Evolutionary conservation across 2,797 vertebrate genomes (phyloP), one percentile per base, ranked within the genome.

Genomic region (Etheostoma perlongum): DNA sequence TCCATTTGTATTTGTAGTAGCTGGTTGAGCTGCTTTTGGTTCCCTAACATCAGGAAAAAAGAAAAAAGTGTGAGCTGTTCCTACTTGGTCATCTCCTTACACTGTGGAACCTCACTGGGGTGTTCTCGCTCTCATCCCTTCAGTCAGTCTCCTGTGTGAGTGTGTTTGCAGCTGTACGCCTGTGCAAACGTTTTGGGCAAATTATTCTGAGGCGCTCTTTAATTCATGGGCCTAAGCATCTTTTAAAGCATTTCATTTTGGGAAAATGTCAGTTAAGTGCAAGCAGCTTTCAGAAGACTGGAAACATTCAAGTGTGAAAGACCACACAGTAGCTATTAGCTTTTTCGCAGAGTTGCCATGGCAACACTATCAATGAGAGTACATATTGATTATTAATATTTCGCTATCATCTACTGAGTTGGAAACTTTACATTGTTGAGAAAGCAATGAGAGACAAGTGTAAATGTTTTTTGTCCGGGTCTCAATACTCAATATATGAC

Each of bases 321-420:
- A 88, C 61, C 53, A 71, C 74, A 18, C 58, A 49, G 75, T 57
- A 67, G 76, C 71, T 75, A 78, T 89, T 68, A 78, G 72, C 68
- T 72, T 85, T 85, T 74, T 67, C 14, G 54, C 47, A 0, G 47
- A 58, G 84, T 91, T 91, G 68, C 87, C 87, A 89, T 83, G 83
- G 86, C 69, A 87, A 86, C 82, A 8, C 40, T 46, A 59, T 82
- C 81, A 88, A 75, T 81, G 80, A 79, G 23, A 67, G 72, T 4
- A 79, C 69, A 67, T 85, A 82, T 77, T 86, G 81, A 84, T 90
- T 75, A 79, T 84, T 82, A 80, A 79, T 85, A 79, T 80, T 85
- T 85, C 18, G 0, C 48, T 47, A 42, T 74, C 68, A 48, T 42
- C 77, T 71, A 72, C 47, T 13, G 58, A 75, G 65, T 70, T 57